Evolutionary conservation across 2,888 invertebrate genomes (phyloP).

Genomic region (Drosophila mimica): DNA sequence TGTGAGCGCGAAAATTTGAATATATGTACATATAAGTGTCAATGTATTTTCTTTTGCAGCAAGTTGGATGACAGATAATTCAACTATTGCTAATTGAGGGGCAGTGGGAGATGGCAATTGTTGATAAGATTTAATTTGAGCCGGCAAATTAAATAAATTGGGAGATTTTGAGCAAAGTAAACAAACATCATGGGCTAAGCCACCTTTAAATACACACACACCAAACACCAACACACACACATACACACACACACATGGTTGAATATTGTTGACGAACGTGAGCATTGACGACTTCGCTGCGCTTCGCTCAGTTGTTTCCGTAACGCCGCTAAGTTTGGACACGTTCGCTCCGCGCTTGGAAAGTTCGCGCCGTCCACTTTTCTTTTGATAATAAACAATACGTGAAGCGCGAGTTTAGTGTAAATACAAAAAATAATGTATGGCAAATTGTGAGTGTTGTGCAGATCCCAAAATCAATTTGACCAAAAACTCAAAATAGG

Average conservation of each 20-base stretch:
- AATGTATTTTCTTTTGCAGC: background rate
- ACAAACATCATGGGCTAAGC: constrained; percentile 38
- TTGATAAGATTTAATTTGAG: constrained; percentile 42
- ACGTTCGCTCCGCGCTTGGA: constrained; percentile 39
- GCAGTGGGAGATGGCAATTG: background rate
- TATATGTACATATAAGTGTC: background rate
- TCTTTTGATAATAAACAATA: constrained; percentile 46
- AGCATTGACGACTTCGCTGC: constrained; percentile 56
- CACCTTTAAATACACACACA: constrained; percentile 6
- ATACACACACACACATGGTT: constrained; percentile 5
- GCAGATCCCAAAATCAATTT: constrained; percentile 39
- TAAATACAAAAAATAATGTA: constrained; percentile 23
- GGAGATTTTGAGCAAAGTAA: constrained; percentile 34
- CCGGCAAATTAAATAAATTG: constrained; percentile 54
- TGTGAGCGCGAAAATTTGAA: background rate
- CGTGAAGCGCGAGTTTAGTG: constrained; percentile 26
- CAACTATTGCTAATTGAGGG: background rate
- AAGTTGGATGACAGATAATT: background rate
- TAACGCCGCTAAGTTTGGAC: constrained; percentile 68
- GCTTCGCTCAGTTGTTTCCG: constrained; percentile 69
- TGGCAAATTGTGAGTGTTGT: constrained; percentile 54
- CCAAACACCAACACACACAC: constrained; percentile 3
- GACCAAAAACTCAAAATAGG: constrained; percentile 20
- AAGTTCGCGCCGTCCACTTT: constrained; percentile 41
- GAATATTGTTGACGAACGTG: constrained; percentile 44